phyloP scores from a whole-genome alignment of 1,140 invertebrate species.

The Propsilocerus akamusi region DNA sequence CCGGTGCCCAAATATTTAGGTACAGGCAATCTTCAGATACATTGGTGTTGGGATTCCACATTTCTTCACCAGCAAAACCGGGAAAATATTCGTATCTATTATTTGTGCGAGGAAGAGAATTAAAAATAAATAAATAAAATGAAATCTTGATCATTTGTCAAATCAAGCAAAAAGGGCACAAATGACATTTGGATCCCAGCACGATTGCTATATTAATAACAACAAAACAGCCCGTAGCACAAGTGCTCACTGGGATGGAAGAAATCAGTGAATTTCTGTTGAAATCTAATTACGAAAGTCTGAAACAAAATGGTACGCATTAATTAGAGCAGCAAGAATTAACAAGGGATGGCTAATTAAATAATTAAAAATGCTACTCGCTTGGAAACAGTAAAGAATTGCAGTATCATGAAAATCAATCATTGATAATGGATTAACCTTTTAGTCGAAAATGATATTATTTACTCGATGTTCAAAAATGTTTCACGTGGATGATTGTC shows the following conservation, averaged over 20 bases:
- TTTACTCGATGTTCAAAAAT: neutral
- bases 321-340: neutral
- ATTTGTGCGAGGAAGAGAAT: too few relatives aligned
- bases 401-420: too few relatives aligned
- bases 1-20: conserved; percentile 81
- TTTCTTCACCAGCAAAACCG: conserved; percentile 76
- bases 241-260: neutral
- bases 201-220: neutral
- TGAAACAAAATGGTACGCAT: neutral
- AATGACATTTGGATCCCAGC: neutral
- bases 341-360: neutral
- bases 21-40: conserved; percentile 88
- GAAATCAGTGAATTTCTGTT: neutral
- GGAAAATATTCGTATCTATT: conserved; percentile 65
- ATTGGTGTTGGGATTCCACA: conserved; percentile 90
- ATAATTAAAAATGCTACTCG: neutral
- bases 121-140: neutral
- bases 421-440: too few relatives aligned
- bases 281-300: too few relatives aligned
- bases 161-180: neutral
- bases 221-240: neutral
- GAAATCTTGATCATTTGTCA: neutral
- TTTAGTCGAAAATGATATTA: neutral
- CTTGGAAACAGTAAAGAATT: too few relatives aligned
- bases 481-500: too few relatives aligned